Base-by-base conservation (phyloP, 2,113 vertebrate genomes). In the Neolamprologus longior region DNA sequence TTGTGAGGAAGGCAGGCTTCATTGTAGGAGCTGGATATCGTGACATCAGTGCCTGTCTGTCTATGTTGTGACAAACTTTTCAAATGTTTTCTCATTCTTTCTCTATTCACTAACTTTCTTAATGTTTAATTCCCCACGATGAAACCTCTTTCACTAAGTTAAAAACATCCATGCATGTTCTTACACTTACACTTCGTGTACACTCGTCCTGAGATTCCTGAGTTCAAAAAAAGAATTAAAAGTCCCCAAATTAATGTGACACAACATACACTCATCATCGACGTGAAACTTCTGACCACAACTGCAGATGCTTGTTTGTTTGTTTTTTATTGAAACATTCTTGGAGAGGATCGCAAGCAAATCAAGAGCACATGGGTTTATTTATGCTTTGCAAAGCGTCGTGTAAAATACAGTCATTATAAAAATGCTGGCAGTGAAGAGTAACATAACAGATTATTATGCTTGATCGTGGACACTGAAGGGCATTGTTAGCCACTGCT, bases 21-120 rank as follows among this genome's bases (percentile, higher is more conserved):
- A 66, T 37, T 0, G 61, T 37, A 66, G 61, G 31, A 66, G 10
- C 58, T 35, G 58, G 17, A 63, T 63, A 11, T 19, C 28, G 0
- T 35, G 58, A 35, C 6, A 66, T 63, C 17, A 12, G 31, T 35
- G 61, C 17, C 9, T n/a, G 61, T n/a, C 17, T 63, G 31, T 63
- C 3, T 63, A 5, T n/a, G 31, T 35, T 66, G 9, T n/a, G 58
- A 66, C 31, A 66, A 66, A 66, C 17, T 12, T 66, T 63, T 63
- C 9, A 17, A 33, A 61, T 61, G 28, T 31, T 61, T 61, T 58
- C 55, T 61, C 57, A 61, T n/a, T n/a, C n/a, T n/a, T n/a, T n/a
- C n/a, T n/a, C 21, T 66, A 66, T 66, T 66, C 17, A 66, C 31
- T n/a, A 12, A 7, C 28, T 63, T 35, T 63, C 31, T 35, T 12